phyloP scores from a whole-genome alignment of 2,113 vertebrate genomes.

The Ailurus styani region DNA sequence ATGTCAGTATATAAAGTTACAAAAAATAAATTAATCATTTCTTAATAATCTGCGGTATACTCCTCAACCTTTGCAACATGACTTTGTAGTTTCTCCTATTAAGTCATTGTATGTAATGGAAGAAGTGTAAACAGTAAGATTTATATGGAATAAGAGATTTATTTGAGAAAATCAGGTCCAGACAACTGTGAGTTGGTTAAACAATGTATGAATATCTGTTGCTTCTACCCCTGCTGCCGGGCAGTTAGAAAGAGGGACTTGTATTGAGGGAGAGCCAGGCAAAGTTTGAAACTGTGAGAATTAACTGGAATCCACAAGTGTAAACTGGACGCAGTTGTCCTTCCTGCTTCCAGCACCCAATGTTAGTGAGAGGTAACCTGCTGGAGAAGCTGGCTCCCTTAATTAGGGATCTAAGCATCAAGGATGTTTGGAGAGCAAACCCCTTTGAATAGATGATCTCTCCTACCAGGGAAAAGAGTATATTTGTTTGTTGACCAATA shows the following conservation, averaged over 20 bases:
- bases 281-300: background rate
- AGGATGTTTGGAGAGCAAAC: background rate
- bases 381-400: background rate
- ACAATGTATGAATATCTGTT: background rate
- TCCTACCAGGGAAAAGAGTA: background rate
- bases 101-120: background rate
- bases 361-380: background rate
- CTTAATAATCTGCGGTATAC: background rate
- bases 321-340: background rate
- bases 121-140: background rate
- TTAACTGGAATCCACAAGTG: background rate
- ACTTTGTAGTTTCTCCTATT: background rate
- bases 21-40: background rate
- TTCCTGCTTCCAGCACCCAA: background rate
- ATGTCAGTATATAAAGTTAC: background rate
- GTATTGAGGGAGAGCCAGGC: background rate
- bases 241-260: background rate
- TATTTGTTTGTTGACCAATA: background rate
- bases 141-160: background rate
- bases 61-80: background rate
- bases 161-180: background rate
- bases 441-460: background rate
- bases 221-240: background rate
- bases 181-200: background rate
- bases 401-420: background rate